Evolutionary conservation across 2,113 vertebrate species (phyloP), one percentile per base, ranked within the genome.

Genomic region (Eulemur rufifrons): DNA sequence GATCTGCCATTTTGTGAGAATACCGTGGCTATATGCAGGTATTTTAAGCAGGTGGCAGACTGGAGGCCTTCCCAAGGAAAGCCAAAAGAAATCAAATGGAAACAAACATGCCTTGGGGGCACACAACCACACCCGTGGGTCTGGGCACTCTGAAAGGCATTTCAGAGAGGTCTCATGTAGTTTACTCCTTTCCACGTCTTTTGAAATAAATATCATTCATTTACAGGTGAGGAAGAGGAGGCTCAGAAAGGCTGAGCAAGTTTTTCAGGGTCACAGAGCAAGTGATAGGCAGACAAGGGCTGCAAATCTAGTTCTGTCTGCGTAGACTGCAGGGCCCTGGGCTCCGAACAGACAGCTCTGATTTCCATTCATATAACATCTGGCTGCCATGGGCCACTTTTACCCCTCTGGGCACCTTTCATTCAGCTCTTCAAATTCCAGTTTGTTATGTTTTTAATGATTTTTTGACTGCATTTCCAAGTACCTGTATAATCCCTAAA

Each of bases 181-280:
- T 59, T 56, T 34, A 59, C 34, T 87, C 68, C 17, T 47, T 34
- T n/a, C 14, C 56, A 11, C 21, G 59, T 34, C 74, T n/a, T n/a
- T 17, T 27, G 68, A 89, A 74, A 80, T 88, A 77, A 91, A 74
- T 47, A 66, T 34, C 47, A 81, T 29, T 92, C 20, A 81, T 61
- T 81, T 59, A 59, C 11, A 47, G 32, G 12, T 47, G 66, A 77
- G 15, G 50, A 76, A 77, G 92, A 59, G 9, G 47, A 93, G 42
- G 25, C 42, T 52, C 92, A 73, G 83, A 52, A 89, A 74, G 10
- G n/a, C 23, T 56, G 47, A n/a, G 9, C 50, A 4, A 69, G 61
- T 89, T 78, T 91, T 66, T 54, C 56, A 92, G 82, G 74, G 71
- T 85, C 76, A 85, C 71, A 71, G 76, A 74, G 95, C 77, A 85